Percentiles rank a stretch among this genome's conserved stretches.
These are phyloP conservation scores for Polydrusus tereticollis DNA, from an alignment of 2,888 invertebrate species.

Conservation along the genomic window DNA sequence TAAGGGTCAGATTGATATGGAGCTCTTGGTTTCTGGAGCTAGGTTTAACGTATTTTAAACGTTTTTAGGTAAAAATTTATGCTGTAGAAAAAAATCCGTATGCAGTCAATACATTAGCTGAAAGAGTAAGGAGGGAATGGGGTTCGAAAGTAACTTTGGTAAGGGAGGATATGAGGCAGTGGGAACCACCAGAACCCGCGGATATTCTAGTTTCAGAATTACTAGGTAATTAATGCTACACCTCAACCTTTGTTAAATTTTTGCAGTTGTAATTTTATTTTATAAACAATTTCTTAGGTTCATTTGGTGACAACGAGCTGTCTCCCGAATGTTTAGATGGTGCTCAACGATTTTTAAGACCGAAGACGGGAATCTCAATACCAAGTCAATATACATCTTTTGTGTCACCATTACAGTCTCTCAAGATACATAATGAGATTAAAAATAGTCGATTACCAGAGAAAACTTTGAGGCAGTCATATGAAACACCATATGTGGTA, in stretches of 20 bases:
- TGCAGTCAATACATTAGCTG: constrained; percentile 87
- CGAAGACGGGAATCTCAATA: constrained; percentile 92
- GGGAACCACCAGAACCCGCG: constrained; percentile 86
- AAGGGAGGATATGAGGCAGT: constrained; percentile 88
- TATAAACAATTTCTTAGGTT: too few relatives aligned
- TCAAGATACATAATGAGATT: constrained; percentile 87
- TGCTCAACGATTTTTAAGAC: constrained; percentile 87
- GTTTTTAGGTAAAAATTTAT: constrained; percentile 80
- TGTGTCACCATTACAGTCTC: constrained; percentile 92
- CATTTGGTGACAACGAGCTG: constrained; percentile 98
- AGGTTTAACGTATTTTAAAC: neutral
- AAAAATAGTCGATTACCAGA: constrained; percentile 68
- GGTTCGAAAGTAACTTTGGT: constrained; percentile 79
- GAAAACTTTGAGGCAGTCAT: constrained; percentile 70
- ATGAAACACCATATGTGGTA: constrained; percentile 94
- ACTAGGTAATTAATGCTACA: constrained; percentile 74
- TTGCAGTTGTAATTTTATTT: too few relatives aligned
- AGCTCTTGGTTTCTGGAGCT: neutral
- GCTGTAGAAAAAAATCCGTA: constrained; percentile 99
- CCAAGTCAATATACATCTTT: constrained; percentile 91
- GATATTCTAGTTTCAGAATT: constrained; percentile 78
- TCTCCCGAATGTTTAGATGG: constrained; percentile 98
- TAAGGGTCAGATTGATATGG: too few relatives aligned
- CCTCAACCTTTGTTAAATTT: neutral
- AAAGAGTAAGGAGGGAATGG: constrained; percentile 85